phyloP scores from a whole-genome alignment of 2,888 invertebrate genomes.

The Sminthurides aquaticus region DNA sequence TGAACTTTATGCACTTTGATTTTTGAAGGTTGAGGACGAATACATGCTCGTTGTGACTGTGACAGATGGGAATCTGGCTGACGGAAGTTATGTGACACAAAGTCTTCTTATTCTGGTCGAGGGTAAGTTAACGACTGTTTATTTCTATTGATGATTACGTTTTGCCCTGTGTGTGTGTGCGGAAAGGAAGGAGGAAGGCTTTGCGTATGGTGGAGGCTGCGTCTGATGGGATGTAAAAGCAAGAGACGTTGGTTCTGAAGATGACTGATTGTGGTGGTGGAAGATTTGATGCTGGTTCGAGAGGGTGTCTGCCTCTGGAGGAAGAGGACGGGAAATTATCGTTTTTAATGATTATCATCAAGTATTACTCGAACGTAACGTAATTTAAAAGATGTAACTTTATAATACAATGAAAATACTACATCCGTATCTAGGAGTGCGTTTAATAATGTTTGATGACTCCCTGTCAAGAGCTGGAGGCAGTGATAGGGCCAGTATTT shows the following conservation, averaged over 20 bases:
- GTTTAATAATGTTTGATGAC: no score
- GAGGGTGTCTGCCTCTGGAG: no score
- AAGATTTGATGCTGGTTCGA: no score
- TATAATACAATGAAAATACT: background rate
- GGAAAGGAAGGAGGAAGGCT: no score
- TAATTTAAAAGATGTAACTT: background rate
- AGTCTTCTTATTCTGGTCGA: constrained; percentile 79
- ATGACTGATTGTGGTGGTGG: no score
- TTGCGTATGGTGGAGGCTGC: no score
- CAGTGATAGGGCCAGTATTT: no score
- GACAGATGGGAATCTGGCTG: constrained; percentile 77
- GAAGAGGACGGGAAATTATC: background rate
- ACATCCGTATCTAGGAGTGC: background rate
- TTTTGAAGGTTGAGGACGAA: constrained; percentile 68
- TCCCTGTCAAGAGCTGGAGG: no score
- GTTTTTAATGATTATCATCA: background rate
- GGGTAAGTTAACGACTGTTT: constrained; percentile 62
- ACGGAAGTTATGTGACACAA: constrained; percentile 81
- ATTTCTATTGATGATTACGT: background rate
- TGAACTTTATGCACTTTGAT: constrained; percentile 20
- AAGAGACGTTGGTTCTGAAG: no score
- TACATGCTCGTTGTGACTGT: constrained; percentile 79
- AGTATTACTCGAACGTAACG: background rate
- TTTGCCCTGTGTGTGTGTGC: background rate
- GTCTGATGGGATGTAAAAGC: no score